phyloP scores from a whole-genome alignment of 2,888 invertebrate genomes.

The Agrotis puta region DNA sequence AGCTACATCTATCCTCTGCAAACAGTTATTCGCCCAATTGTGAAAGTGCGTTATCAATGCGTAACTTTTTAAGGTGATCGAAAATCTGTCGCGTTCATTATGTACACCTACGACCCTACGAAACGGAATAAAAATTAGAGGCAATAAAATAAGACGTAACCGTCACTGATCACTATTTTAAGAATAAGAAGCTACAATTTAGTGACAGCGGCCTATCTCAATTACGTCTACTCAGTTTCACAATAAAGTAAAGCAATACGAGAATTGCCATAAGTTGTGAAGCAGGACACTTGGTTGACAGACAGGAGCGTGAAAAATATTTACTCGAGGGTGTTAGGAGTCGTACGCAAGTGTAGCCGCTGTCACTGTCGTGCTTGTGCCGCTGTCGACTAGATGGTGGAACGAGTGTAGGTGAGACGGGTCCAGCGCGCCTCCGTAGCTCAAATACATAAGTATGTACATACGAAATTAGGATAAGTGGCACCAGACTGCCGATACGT shows the following conservation, averaged over 20 bases:
- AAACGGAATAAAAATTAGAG: background rate
- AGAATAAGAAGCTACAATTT: background rate
- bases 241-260: background rate
- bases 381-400: too few relatives aligned
- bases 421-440: too few relatives aligned
- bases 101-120: background rate
- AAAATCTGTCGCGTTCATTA: background rate
- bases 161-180: background rate
- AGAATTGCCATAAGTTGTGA: background rate
- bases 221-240: background rate
- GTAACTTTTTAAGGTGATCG: background rate
- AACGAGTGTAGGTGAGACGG: too few relatives aligned
- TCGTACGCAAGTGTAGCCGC: too few relatives aligned
- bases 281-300: background rate
- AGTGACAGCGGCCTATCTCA: background rate
- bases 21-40: background rate
- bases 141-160: background rate
- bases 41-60: conserved; percentile 1
- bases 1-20: conserved; percentile 2
- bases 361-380: too few relatives aligned
- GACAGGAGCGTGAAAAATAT: background rate
- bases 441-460: too few relatives aligned
- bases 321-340: too few relatives aligned
- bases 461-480: too few relatives aligned
- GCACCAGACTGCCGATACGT: too few relatives aligned